These are phyloP conservation scores for Drosophila virilis DNA, from an alignment of 1,140 invertebrate genomes.

Conservation along the genomic window DNA sequence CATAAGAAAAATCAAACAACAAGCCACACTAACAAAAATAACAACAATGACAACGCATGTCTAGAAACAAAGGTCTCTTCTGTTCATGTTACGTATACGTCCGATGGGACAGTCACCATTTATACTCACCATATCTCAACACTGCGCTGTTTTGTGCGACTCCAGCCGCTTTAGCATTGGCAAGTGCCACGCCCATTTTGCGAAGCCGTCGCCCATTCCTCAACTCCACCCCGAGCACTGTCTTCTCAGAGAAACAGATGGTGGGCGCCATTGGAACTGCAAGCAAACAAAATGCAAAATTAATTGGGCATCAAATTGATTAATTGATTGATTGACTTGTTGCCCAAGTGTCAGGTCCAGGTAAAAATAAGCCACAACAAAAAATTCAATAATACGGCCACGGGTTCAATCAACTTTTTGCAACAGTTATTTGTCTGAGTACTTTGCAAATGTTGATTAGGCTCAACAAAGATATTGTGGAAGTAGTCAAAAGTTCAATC, in stretches of 20 bases:
- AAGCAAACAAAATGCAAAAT: slow-evolving; percentile 50
- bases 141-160: slow-evolving; percentile 45
- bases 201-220: slow-evolving; percentile 51
- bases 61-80: slow-evolving; percentile 1
- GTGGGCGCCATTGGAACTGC: slow-evolving; percentile 66
- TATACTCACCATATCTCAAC: slow-evolving; percentile 54
- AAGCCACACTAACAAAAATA: slow-evolving; percentile 1
- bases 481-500: slow-evolving; percentile 17
- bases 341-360: slow-evolving; percentile 44
- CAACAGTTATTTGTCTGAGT: slow-evolving; percentile 15
- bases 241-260: slow-evolving; percentile 72
- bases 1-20: slow-evolving; percentile 3
- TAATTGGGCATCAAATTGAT: slow-evolving; percentile 66
- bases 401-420: slow-evolving; percentile 64
- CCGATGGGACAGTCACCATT: slow-evolving; percentile 15
- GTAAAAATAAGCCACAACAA: slow-evolving; percentile 17
- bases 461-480: not conserved
- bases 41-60: slow-evolving; percentile 21
- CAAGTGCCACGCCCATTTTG: slow-evolving; percentile 41
- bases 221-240: slow-evolving; percentile 44
- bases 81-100: slow-evolving; percentile 60
- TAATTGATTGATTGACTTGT: slow-evolving; percentile 51
- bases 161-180: slow-evolving; percentile 27
- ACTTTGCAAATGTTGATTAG: not conserved
- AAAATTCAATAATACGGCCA: slow-evolving; percentile 37